Evolutionary conservation across 2,888 invertebrate genomes (phyloP), one percentile per base, ranked within the genome.

Genomic region (Troglohyphantes excavatus): DNA sequence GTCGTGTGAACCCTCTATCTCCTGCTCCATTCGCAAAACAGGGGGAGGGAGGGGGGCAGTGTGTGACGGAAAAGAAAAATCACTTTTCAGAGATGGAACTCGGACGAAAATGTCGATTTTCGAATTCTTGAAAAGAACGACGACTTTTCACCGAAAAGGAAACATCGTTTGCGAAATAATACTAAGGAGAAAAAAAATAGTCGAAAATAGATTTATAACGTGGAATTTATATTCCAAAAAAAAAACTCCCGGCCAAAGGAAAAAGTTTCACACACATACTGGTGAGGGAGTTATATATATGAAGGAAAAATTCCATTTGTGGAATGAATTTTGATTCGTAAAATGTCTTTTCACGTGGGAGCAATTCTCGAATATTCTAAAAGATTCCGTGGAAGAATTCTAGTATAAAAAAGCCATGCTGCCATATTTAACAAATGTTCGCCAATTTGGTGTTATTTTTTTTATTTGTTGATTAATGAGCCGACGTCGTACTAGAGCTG

Each of bases 261-360:
- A 75, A 75, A 75, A 75, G 75, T 75, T 75, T 33, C 75, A 75
- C 59, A 61, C 59, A 33, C 33, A 6, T 6, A 33, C 5, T 33
- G 33, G 9, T 6, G 33, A 33, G 33, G 9, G 59, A 33, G 75
- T 29, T n/a, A n/a, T n/a, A n/a, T n/a, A n/a, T n/a, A n/a, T n/a
- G n/a, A n/a, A 2, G 29, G 23, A 27, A 61, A 33, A 29, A 33
- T 33, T 61, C 61, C 53, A 75, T 75, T 75, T 75, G 61, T 29
- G 19, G 33, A 61, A 75, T 61, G 75, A 59, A 75, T 75, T 75
- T 29, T 75, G 75, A 75, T 75, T 75, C 61, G 29, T 27, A 59
- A 61, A 61, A 61, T 21, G n/a, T n/a, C 46, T n/a, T 29, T 27
- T 59, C 75, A 33, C 75, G 61, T 61, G 75, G 33, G 33, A 33